Evolutionary conservation across 1,140 invertebrate species (phyloP), one percentile per base, ranked within the genome.

Genomic region (Temnothorax nylanderi): DNA sequence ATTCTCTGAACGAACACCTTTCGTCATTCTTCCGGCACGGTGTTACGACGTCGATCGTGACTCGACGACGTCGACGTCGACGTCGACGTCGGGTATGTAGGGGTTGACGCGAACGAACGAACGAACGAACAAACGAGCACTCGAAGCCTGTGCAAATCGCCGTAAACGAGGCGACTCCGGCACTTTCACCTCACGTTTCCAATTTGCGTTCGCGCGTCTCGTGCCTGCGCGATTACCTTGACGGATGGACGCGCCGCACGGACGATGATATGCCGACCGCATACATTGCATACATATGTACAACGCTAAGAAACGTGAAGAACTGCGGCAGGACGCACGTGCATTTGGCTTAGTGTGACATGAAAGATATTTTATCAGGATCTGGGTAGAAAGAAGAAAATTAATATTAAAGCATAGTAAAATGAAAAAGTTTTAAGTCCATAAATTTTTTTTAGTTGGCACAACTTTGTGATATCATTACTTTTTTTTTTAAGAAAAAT

Each of bases 111-210:
- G 64, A 65, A 41, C 41, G 76, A 78, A 65, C 26, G 44, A 49
- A 71, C 72, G 54, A 32, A 76, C 77, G 78, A 71, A 76, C 77
- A 64, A 71, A 49, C 69, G 54, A 84, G 69, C 69, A 84, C 80
- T 72, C 60, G 44, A 77, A 47, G 75, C 54, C 62, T 56, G 26
- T 80, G 78, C 76, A 78, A 86, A 69, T 65, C 76, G 90, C 87
- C 41, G 85, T 85, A 87, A 91, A 91, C 87, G 78, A 89, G 85
- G 56, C 75, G 81, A 81, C 75, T 56, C 13, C 47, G 44, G 37
- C 69, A 86, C 85, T 92, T 92, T 90, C 89, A 86, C 86, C 89
- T 87, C 88, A 85, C 89, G 91, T 89, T 92, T 92, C 89, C 91
- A 90, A 89, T 92, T 91, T 91, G 90, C 85, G 87, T 90, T 88